Base-by-base conservation (phyloP, 2,888 invertebrate species). In the Galerucella nymphaeae region DNA sequence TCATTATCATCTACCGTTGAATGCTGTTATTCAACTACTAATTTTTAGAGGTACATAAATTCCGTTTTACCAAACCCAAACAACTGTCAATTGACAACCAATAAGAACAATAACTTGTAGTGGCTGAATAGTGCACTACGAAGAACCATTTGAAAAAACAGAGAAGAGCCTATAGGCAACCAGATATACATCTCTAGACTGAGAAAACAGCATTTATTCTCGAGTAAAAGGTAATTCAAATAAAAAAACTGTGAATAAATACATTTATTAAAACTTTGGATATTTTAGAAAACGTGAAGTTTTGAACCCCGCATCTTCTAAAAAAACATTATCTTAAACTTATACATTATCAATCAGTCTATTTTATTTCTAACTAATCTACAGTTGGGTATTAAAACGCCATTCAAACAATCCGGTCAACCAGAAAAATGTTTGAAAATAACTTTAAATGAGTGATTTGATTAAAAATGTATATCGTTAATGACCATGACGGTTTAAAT, bases 21-120 rank as follows among this genome's bases (percentile, higher is more conserved):
- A 67, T 45, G 23, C 57, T 67, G 58, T 45, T 59, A 67, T 67
- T 59, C 67, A 59, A 67, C 67, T 67, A 67, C 66, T 55, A 42
- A 66, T 57, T 66, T 67, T 57, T 13, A 66, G n/a, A n/a, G 20
- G 42, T 45, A 30, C 20, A 30, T 58, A 8, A 42, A 62, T 42
- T 42, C 62, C 41, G 62, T 62, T 53, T 62, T 16, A 50, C 23
- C 45, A 48, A 30, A 42, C 61, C 68, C 48, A 66, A 58, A 66
- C 20, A 57, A 20, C 67, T 67, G 67, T 59, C 67, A 58, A 16
- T 45, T 45, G 20, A 67, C 58, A 20, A 8, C 18, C 41, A 45
- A 62, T 41, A 14, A 30, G 30, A 61, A 30, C 13, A 9, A 58
- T 16, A 2, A 16, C 18, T 16, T 16, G 16, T 10, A 18, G 9